Evolutionary conservation across 2,888 invertebrate genomes (phyloP).

Genomic region (Choristoneura rosaceana): DNA sequence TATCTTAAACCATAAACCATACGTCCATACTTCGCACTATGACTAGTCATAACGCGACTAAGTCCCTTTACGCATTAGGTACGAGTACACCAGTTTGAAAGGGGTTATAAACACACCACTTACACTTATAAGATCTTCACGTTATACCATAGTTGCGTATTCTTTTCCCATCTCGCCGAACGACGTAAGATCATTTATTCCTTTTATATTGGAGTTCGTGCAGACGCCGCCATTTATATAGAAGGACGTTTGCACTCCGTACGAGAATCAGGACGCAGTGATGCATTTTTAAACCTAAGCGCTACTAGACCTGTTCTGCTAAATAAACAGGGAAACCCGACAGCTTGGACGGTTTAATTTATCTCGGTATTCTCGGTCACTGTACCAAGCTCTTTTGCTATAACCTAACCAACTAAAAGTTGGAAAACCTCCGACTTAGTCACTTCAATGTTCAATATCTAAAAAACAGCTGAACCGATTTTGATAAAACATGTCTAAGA

Average conservation of each 20-base stretch:
- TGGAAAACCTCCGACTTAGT: too few relatives aligned
- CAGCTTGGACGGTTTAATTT: constrained; percentile 29
- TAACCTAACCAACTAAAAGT: too few relatives aligned
- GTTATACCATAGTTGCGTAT: constrained; percentile 45
- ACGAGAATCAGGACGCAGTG: constrained; percentile 43
- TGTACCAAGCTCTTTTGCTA: not conserved
- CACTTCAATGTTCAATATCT: too few relatives aligned
- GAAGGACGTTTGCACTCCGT: constrained; percentile 42
- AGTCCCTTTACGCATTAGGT: too few relatives aligned
- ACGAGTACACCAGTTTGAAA: too few relatives aligned
- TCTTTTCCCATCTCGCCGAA: constrained; percentile 72
- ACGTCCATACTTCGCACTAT: too few relatives aligned
- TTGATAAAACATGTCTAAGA: too few relatives aligned
- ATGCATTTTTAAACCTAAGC: constrained; percentile 40
- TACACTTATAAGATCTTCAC: constrained; percentile 1
- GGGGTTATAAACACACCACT: constrained; percentile 42
- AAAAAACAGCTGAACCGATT: too few relatives aligned
- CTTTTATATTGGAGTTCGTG: constrained; percentile 70
- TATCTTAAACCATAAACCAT: too few relatives aligned
- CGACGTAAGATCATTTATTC: constrained; percentile 71
- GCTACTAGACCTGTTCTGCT: constrained; percentile 11
- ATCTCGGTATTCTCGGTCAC: constrained; percentile 27
- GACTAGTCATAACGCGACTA: too few relatives aligned
- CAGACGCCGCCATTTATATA: constrained; percentile 50
- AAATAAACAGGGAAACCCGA: constrained; percentile 29